Evolutionary conservation across 2,888 invertebrate species (phyloP), one percentile per base, ranked within the genome.

Genomic region (Odontocolon sp.): DNA sequence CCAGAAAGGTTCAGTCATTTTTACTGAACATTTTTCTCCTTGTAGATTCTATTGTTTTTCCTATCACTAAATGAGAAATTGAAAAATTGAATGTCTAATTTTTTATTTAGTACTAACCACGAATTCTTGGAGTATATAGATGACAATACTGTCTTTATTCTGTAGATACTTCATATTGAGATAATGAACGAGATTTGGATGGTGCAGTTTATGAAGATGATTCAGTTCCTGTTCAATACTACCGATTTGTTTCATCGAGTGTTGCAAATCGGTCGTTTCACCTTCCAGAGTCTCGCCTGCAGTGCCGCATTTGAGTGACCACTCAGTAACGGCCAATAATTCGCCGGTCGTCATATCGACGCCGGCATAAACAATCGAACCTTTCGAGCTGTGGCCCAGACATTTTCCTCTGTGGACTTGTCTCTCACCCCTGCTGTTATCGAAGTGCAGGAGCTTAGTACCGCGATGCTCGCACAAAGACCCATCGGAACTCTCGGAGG

Each of bases 161-260:
- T 93, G 92, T 8, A 90, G 83, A 83, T 91, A 92, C 85, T 94
- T 94, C 89, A 97, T 94, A 61, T 95, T 95, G 73, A 95, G 91
- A 89, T 97, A 97, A 61, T 94, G 94, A 3, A 95, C 93, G 57
- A 98, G 91, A 86, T 95, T 94, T 9, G 92, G 91, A 88, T 97
- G 96, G 85, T 93, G 93, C 2, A 97, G 87, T 81, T 94, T 93
- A 14, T 93, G 92, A 72, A 97, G 91, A 18, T 94, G 92, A 85
- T 94, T 93, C 36, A 97, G 91, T 89, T 97, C 97, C 86, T 95
- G 95, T 83, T 97, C 96, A 56, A 97, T 92, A 75, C 92, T 92
- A 40, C 91, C 91, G 2, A 96, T 88, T 90, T 95, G 93, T 61
- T 92, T 92, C 77, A 92, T 91, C 1, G 92, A 88, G 0, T 91